These are phyloP conservation scores for Pristionchus fissidentatus DNA, from an alignment of 2,888 invertebrate genomes.

Conservation along the genomic window DNA sequence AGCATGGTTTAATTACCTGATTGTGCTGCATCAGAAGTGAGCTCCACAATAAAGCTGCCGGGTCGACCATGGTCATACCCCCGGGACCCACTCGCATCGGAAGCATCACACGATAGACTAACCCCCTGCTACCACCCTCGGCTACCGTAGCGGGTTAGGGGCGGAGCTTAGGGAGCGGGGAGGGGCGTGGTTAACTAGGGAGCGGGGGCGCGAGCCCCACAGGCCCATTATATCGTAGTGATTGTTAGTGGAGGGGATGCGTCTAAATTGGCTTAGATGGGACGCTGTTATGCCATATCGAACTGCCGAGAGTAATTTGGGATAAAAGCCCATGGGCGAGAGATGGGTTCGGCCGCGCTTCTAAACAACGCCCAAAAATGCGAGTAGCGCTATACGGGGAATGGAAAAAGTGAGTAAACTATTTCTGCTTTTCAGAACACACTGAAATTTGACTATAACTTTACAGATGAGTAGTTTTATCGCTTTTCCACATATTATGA, in stretches of 20 bases:
- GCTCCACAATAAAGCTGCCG: neutral
- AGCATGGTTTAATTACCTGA: neutral
- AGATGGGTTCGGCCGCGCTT: too few relatives aligned
- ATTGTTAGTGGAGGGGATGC: neutral
- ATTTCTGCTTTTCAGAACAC: too few relatives aligned
- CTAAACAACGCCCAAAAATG: too few relatives aligned
- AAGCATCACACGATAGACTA: constrained; percentile 2
- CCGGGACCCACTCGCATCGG: neutral
- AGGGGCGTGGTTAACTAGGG: neutral
- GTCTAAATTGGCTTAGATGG: constrained; percentile 38
- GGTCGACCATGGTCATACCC: neutral
- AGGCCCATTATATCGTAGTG: constrained; percentile 28
- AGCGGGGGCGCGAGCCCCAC: neutral
- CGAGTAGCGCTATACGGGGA: neutral
- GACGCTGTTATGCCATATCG: constrained; percentile 4
- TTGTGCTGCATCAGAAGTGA: constrained; percentile 9
- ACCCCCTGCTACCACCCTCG: constrained; percentile 4
- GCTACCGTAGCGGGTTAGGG: constrained; percentile 27
- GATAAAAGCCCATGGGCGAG: constrained; percentile 14
- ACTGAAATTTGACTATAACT: neutral
- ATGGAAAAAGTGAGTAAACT: neutral
- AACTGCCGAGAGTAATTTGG: neutral
- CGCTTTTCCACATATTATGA: neutral
- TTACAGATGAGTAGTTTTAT: neutral
- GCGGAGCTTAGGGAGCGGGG: constrained; percentile 9